phyloP scores from a whole-genome alignment of 2,797 vertebrate species.

The Todus mexicanus region DNA sequence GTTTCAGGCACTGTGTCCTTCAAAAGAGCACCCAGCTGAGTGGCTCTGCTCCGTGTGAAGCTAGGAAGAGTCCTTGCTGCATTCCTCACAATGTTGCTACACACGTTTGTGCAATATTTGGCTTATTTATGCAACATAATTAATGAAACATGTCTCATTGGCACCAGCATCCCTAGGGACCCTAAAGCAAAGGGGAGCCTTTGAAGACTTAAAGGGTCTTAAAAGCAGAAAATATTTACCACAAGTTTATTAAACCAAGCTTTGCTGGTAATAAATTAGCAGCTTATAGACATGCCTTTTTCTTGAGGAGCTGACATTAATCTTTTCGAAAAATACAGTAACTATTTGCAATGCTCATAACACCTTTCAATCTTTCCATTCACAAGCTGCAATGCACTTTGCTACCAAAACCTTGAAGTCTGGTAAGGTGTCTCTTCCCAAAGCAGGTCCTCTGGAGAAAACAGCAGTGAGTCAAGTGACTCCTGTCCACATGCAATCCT shows the following conservation, averaged over 20 bases:
- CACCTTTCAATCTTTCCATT: neutral
- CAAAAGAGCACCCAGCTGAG: neutral
- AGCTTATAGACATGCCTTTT: neutral
- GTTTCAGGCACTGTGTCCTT: neutral
- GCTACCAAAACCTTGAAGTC: no score
- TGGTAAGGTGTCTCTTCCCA: neutral
- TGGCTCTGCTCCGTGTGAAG: neutral
- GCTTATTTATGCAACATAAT: slow-evolving; percentile 60
- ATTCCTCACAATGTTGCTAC: slow-evolving; percentile 20
- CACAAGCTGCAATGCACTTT: neutral
- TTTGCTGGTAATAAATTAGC: slow-evolving; percentile 17
- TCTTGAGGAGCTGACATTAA: neutral
- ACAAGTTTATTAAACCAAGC: slow-evolving; percentile 27
- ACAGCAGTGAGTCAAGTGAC: fast-evolving
- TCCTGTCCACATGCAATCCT: fast-evolving
- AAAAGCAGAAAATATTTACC: slow-evolving; percentile 48
- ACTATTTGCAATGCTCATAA: neutral
- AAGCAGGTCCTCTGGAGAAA: neutral
- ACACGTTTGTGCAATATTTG: slow-evolving; percentile 60
- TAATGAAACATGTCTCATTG: slow-evolving; percentile 46
- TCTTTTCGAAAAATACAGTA: neutral
- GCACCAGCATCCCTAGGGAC: slow-evolving; percentile 30
- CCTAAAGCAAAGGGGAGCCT: slow-evolving; percentile 22
- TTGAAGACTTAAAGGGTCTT: slow-evolving; percentile 27
- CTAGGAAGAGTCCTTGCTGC: neutral